Evolutionary conservation across 2,888 invertebrate species (phyloP).

Genomic region (Linyphia triangularis): DNA sequence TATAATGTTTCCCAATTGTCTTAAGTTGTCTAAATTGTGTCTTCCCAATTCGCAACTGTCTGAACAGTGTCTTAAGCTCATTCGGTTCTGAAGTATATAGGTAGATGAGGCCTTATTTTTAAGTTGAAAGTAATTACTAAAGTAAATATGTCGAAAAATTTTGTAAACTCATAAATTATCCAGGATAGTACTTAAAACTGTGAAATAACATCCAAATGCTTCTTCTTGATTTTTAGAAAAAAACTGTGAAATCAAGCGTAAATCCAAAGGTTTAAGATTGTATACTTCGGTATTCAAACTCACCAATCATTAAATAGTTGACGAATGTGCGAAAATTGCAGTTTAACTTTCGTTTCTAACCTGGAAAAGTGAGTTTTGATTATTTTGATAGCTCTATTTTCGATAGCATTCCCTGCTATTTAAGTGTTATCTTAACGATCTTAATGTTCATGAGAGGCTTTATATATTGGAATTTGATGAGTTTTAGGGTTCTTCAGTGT

Average conservation of each 20-base stretch:
- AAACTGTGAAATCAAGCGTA: conserved; percentile 44
- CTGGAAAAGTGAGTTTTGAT: conserved; percentile 32
- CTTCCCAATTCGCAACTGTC: too few relatives aligned
- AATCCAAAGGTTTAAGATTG: neutral
- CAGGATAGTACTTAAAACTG: neutral
- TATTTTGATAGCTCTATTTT: conserved; percentile 56
- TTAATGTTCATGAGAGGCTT: conserved; percentile 1
- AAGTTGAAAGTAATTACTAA: too few relatives aligned
- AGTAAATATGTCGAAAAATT: too few relatives aligned
- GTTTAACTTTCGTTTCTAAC: conserved; percentile 21
- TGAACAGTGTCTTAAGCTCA: too few relatives aligned
- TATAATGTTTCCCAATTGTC: too few relatives aligned
- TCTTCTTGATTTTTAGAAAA: neutral
- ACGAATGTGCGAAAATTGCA: conserved; percentile 3
- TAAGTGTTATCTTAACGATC: conserved; percentile 22
- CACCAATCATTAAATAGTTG: conserved; percentile 33
- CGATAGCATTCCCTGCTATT: conserved; percentile 15
- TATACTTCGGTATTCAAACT: conserved; percentile 5
- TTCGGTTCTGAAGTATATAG: too few relatives aligned
- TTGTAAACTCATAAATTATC: neutral
- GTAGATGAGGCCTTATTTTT: too few relatives aligned
- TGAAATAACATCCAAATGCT: neutral
- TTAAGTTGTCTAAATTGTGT: too few relatives aligned
- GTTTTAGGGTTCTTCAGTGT: conserved; percentile 6
- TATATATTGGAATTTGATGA: conserved; percentile 8